Base-by-base conservation (phyloP, 2,888 invertebrate genomes). In the Dicycla oo region DNA sequence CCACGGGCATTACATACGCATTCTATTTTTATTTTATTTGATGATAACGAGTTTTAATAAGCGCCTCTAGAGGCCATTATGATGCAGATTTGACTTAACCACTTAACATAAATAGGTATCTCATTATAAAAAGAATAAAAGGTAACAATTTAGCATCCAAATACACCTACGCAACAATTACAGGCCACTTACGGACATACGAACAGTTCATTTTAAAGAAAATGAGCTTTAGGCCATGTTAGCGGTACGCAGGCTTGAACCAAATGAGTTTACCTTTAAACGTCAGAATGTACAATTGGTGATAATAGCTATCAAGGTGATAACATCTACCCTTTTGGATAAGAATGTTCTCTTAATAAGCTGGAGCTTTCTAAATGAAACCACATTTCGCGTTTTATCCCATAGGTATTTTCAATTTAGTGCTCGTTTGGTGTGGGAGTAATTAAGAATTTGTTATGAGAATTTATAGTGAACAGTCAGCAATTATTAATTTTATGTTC, bases 151-250 rank as follows among this genome's bases (percentile, higher is more conserved):
- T 84, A 58, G 64, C 81, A 60, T 82, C 76, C 78, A 83, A 84
- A 85, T 70, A 81, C 88, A 81, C 89, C 90, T 85, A 90, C 90
- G 75, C 86, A 57, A 78, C 85, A 87, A 90, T 90, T 89, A 89
- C 85, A 64, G 66, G 80, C 84, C 86, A 85, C 86, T 90, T 89
- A 87, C 80, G 83, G 83, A 81, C 82, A 88, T 87, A 88, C 86
- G 87, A 88, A 89, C 87, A 83, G 71, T 77, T 81, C 61, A 83
- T 86, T 87, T 71, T 61, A 82, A 85, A 81, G 78, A 83, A 84
- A 86, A 88, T 75, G 82, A 86, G 81, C 82, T 86, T 85, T 75
- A 78, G 75, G 68, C 82, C 83, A 77, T 81, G 74, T 83, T 75
- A 68, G 74, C 69, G 63, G 76, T 69, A 53, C 70, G 62, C 54